Conservation (phyloP, 1,140 invertebrate genomes). For the Diorhabda elongata region DNA sequence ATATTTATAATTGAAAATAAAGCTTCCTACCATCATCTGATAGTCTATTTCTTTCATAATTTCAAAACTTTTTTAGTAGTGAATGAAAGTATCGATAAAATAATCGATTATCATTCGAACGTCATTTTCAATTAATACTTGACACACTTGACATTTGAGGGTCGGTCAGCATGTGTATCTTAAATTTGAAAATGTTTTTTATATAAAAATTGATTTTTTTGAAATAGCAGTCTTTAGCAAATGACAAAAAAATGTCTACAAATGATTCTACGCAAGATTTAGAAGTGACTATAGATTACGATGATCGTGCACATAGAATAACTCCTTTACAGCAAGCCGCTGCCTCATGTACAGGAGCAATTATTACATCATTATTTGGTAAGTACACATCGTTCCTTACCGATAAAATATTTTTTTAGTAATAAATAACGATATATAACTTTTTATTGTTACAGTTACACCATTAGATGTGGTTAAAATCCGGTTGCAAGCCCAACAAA, state of each 20-base stretch:
- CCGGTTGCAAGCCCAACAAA: constrained; percentile 90
- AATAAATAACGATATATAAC: not conserved
- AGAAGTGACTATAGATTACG: constrained; percentile 21
- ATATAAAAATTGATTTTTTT: not conserved
- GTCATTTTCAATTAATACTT: too few species aligned
- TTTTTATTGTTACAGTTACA: constrained; percentile 71
- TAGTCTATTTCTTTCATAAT: not conserved
- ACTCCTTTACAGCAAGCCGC: constrained; percentile 84
- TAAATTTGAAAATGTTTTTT: not conserved
- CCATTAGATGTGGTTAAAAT: constrained; percentile 99
- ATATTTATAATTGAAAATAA: not conserved
- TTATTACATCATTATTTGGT: constrained; percentile 87
- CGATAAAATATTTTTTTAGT: constrained; percentile 1
- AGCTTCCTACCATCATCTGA: too few species aligned
- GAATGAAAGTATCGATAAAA: too few species aligned
- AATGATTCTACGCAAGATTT: not conserved
- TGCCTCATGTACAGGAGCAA: constrained; percentile 82
- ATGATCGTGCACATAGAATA: constrained; percentile 60
- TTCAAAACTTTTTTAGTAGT: not conserved
- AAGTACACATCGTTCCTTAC: constrained; percentile 30
- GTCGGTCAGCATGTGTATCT: too few species aligned
- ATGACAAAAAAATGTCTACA: constrained; percentile 6
- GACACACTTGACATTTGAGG: too few species aligned
- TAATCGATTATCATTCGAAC: too few species aligned
- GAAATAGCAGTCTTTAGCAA: not conserved